A percentile compares a stretch with the other conserved stretches of the same genome.
phyloP scores from a whole-genome alignment of 1,140 invertebrate genomes.

The Eurosta solidaginis region DNA sequence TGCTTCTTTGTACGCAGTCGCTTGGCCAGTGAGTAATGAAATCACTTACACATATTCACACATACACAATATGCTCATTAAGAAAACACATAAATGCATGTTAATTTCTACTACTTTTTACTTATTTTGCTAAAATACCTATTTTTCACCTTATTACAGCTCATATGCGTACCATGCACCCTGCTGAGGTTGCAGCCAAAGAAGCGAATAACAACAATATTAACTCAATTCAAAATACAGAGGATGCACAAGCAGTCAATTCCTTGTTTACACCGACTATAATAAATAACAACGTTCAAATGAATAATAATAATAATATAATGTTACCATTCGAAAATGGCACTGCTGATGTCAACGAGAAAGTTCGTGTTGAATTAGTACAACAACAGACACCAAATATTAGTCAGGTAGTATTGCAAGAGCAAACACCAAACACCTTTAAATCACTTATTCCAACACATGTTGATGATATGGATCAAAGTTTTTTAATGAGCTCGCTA shows the following conservation, averaged over 20 bases:
- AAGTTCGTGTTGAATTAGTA: neutral
- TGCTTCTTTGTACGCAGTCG: conserved; percentile 25
- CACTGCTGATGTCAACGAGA: neutral
- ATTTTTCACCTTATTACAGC: neutral
- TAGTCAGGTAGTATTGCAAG: conserved; percentile 5
- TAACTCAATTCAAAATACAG: neutral
- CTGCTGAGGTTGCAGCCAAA: neutral
- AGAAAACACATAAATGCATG: too few species aligned
- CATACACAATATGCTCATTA: too few species aligned
- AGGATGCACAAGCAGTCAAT: neutral
- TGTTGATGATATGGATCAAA: conserved; percentile 23
- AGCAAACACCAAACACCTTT: neutral
- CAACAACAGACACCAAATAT: neutral
- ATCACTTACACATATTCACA: neutral
- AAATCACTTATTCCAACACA: neutral
- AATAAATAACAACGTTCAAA: neutral
- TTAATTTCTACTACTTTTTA: neutral
- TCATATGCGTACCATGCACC: conserved; percentile 30
- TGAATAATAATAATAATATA: conserved; percentile 1
- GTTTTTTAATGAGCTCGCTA: conserved; percentile 28
- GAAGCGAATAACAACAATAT: conserved; percentile 27
- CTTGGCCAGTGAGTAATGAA: conserved; percentile 21
- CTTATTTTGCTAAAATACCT: too few species aligned
- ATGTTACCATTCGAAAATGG: neutral
- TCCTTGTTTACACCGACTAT: neutral